Base-by-base conservation (phyloP, 2,888 invertebrate species). In the Callyntrura guangdongensis region DNA sequence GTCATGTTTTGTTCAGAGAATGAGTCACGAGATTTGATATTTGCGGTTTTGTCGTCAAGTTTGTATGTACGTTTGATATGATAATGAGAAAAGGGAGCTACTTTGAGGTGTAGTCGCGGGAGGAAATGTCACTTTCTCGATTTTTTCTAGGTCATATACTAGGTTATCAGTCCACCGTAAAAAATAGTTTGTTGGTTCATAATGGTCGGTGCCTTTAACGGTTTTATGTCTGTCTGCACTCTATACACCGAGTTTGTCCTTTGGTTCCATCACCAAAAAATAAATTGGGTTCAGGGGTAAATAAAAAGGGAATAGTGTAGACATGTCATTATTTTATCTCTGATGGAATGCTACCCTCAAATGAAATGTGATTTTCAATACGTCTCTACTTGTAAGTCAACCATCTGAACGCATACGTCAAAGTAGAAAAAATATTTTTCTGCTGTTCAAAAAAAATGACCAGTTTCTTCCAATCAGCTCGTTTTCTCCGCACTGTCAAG, bases 121-220 rank as follows among this genome's bases (percentile, higher is more conserved):
- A 45, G 69, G 69, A 72, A 72, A 72, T 72, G 69, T 72, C 69
- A 72, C 69, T 72, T 72, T 72, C 69, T 8, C 17, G 9, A 45
- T 72, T 72, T 64, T 72, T 72, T 27, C 27, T 22, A 67, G 67
- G 67, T 67, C 67, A 67, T 20, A 9, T 61, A 1, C 5, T 72
- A 72, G 45, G 69, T 17, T 45, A 72, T 72, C 36, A 36, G 17
- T 64, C 2, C 14, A 25, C 22, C 25, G 61, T 12, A 17, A n/a
- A n/a, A n/a, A n/a, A n/a, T n/a, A n/a, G n/a, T n/a, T n/a, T n/a
- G n/a, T n/a, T n/a, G n/a, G n/a, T n/a, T n/a, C n/a, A n/a, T n/a
- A n/a, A n/a, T n/a, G 17, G n/a, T 8, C 12, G 56, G 14, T 0
- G 59, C 17, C 12, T 17, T 20, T 59, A 20, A 59, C 3, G n/a